Conservation (phyloP, 1,140 invertebrate species). For the Drosophila subobscura region DNA sequence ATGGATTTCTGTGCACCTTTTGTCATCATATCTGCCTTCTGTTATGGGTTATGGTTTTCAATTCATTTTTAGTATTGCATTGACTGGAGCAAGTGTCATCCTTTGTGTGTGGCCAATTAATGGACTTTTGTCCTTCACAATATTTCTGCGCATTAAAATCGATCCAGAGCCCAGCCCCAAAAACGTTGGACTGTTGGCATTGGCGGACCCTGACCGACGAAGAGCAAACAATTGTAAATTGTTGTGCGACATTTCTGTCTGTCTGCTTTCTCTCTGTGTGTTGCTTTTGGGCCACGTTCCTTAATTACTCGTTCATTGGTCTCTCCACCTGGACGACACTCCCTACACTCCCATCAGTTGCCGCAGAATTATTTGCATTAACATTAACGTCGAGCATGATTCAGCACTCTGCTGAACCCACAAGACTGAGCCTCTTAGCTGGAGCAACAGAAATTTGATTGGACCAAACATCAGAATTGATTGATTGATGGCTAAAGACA, state of each 20-base stretch:
- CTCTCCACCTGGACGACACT: slow-evolving; percentile 30
- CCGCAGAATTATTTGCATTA: slow-evolving; percentile 61
- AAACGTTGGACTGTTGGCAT: slow-evolving; percentile 18
- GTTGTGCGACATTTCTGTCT: slow-evolving; percentile 28
- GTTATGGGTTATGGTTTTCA: too few relatives aligned
- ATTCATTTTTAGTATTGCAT: too few relatives aligned
- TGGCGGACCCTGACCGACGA: slow-evolving; percentile 3
- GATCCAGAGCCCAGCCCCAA: slow-evolving; percentile 22
- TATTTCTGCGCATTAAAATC: slow-evolving; percentile 28
- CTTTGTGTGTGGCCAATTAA: slow-evolving; percentile 40
- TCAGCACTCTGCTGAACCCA: slow-evolving; percentile 40
- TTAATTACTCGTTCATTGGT: slow-evolving; percentile 50
- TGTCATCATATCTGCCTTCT: background rate
- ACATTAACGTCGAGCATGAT: slow-evolving; percentile 42
- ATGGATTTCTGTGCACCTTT: slow-evolving; percentile 37
- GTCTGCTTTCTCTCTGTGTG: slow-evolving; percentile 35
- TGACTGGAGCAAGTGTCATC: too few relatives aligned
- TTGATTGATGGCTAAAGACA: slow-evolving; percentile 12
- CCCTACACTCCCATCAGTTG: background rate
- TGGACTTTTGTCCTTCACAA: slow-evolving; percentile 31
- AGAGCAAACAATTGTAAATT: slow-evolving; percentile 64
- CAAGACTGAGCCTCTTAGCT: slow-evolving; percentile 6
- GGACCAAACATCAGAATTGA: slow-evolving; percentile 5
- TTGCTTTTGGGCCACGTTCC: slow-evolving; percentile 43
- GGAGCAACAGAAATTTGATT: background rate